Evolutionary conservation across 1,140 invertebrate genomes (phyloP).

Genomic region (Centruroides vittatus): DNA sequence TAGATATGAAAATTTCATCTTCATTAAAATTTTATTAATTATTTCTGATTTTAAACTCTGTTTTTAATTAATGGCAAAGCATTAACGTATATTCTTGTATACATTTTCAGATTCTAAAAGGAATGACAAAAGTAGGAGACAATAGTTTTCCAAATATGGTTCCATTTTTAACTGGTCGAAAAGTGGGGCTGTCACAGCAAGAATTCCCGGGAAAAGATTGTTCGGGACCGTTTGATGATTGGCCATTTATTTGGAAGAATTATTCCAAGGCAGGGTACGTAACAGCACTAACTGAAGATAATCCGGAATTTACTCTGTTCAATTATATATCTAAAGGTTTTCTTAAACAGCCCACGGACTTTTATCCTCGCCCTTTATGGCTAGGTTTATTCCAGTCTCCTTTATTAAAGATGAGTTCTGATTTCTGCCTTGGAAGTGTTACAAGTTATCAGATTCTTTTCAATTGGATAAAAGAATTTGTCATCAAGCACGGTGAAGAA

Average conservation of each 20-base stretch:
- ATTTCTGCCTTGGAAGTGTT: constrained; percentile 20
- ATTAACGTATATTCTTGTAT: too few relatives aligned
- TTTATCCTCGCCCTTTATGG: constrained; percentile 31
- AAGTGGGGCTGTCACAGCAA: background rate
- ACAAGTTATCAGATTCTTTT: constrained; percentile 4
- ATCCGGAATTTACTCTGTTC: constrained; percentile 33
- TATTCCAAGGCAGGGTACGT: constrained; percentile 31
- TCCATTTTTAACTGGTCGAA: constrained; percentile 25
- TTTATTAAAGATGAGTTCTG: constrained; percentile 4
- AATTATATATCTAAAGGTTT: constrained; percentile 35
- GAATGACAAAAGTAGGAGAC: constrained; percentile 31
- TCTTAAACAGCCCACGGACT: constrained; percentile 30
- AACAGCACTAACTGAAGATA: constrained; percentile 37
- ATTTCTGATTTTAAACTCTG: too few relatives aligned
- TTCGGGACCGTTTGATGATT: constrained; percentile 20
- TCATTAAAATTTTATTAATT: too few relatives aligned
- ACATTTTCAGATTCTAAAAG: constrained; percentile 35
- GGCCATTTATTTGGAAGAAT: constrained; percentile 36
- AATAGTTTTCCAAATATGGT: constrained; percentile 34
- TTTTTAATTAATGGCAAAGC: too few relatives aligned
- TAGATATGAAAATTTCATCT: too few relatives aligned
- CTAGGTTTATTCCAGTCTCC: constrained; percentile 9
- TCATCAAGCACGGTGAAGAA: constrained; percentile 13
- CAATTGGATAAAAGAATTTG: constrained; percentile 13
- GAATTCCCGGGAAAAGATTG: background rate